A percentile compares a stretch with the other conserved stretches of the same genome.
These are phyloP conservation scores for Platyscelio sp. DNA, from an alignment of 2,888 invertebrate genomes.

Conservation along the genomic window DNA sequence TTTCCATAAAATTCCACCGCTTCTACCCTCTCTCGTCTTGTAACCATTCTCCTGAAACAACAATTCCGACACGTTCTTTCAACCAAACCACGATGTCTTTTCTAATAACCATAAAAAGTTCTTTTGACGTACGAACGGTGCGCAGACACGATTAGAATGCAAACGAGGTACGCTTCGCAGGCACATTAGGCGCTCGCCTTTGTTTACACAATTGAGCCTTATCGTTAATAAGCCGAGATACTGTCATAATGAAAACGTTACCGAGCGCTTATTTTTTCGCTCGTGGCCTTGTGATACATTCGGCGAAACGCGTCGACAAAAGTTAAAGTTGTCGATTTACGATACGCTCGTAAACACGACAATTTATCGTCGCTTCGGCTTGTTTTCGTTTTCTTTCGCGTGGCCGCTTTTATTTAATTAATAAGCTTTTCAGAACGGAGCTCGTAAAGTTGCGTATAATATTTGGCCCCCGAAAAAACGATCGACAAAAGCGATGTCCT, in stretches of 20 bases:
- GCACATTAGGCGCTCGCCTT: constrained; percentile 40
- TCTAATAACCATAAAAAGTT: neutral
- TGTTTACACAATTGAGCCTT: constrained; percentile 62
- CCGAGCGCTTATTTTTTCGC: constrained; percentile 38
- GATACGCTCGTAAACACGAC: constrained; percentile 31
- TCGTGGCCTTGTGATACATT: constrained; percentile 66
- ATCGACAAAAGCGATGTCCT: no score
- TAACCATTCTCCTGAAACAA: no score
- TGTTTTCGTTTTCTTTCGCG: neutral
- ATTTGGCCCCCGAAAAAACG: no score
- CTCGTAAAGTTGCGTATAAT: no score
- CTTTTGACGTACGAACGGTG: constrained; percentile 15
- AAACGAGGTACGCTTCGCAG: constrained; percentile 32
- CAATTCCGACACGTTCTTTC: neutral
- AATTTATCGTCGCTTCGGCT: constrained; percentile 13
- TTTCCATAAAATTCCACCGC: no score
- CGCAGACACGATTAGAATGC: constrained; percentile 39
- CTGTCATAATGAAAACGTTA: constrained; percentile 57
- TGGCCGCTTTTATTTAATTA: neutral
- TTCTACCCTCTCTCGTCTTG: no score
- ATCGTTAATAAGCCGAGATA: constrained; percentile 57
- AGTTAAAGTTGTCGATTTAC: constrained; percentile 38
- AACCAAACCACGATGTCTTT: neutral
- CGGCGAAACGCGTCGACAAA: constrained; percentile 42
- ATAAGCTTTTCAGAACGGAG: no score